Conservation (phyloP, 1,140 invertebrate species). For the Popillia japonica region DNA sequence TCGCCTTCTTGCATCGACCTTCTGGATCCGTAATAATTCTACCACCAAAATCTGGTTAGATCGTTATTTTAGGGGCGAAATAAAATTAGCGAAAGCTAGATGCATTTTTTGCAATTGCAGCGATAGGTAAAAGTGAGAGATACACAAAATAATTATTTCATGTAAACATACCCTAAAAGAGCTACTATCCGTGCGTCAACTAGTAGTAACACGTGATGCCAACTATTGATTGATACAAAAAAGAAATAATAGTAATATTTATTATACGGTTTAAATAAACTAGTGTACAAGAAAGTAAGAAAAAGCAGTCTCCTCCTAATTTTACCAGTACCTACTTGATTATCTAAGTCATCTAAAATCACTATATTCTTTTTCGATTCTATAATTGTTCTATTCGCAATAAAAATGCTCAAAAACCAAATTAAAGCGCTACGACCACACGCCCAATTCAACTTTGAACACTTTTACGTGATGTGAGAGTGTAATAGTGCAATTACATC, state of each 20-base stretch:
- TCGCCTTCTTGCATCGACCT: constrained; percentile 63
- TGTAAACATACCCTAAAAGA: constrained; percentile 19
- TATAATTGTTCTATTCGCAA: too few species aligned
- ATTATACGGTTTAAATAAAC: constrained; percentile 4
- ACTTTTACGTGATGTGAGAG: too few species aligned
- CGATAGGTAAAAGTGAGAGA: background rate
- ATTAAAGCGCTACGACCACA: too few species aligned
- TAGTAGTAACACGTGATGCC: constrained; percentile 28
- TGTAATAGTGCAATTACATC: too few species aligned
- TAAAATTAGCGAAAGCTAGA: background rate
- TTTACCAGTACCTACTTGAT: too few species aligned
- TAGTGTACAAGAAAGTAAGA: background rate
- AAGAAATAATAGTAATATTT: background rate
- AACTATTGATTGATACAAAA: constrained; percentile 8
- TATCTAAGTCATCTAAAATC: too few species aligned
- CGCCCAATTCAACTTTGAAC: too few species aligned
- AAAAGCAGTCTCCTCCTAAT: too few species aligned
- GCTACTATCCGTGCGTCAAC: constrained; percentile 30
- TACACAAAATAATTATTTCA: background rate
- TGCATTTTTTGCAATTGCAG: background rate
- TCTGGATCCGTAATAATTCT: constrained; percentile 62
- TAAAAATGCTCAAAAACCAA: too few species aligned
- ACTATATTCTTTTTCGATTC: too few species aligned
- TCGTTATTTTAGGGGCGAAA: background rate
- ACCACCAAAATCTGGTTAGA: constrained; percentile 41